phyloP scores from a whole-genome alignment of 2,797 vertebrate species.

The Nannoperca obscura region DNA sequence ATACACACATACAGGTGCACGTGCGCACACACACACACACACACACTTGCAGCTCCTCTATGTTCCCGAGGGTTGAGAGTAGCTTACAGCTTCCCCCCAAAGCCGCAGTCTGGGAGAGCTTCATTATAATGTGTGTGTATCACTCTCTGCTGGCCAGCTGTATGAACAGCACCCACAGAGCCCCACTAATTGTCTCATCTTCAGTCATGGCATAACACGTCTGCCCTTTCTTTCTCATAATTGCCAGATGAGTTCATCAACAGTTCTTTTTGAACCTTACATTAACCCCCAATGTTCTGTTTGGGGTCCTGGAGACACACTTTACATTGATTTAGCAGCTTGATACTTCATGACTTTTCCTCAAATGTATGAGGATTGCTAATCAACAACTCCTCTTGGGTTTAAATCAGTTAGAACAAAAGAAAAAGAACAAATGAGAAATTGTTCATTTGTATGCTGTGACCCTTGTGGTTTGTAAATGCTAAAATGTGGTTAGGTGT shows the following conservation, averaged over 20 bases:
- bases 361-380: background rate
- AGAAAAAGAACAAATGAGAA: too few relatives aligned
- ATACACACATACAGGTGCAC: slow-evolving; percentile 34
- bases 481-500: too few relatives aligned
- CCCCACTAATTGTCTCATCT: background rate
- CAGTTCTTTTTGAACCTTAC: background rate
- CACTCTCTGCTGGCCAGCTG: slow-evolving; percentile 75
- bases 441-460: too few relatives aligned
- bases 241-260: background rate
- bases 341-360: background rate
- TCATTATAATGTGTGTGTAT: slow-evolving; percentile 68
- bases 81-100: slow-evolving; percentile 44
- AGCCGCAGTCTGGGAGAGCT: slow-evolving; percentile 53
- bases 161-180: slow-evolving; percentile 33
- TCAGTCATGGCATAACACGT: background rate
- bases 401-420: background rate
- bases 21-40: slow-evolving; percentile 9
- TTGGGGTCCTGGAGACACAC: too few relatives aligned
- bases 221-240: background rate
- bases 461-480: too few relatives aligned
- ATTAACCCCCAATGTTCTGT: background rate
- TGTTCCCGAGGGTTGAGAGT: slow-evolving; percentile 53
- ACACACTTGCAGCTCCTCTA: slow-evolving; percentile 47
- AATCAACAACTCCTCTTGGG: background rate
- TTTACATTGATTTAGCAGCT: background rate